Base-by-base conservation (phyloP, 1,140 invertebrate genomes). In the Ridgeia piscesae region DNA sequence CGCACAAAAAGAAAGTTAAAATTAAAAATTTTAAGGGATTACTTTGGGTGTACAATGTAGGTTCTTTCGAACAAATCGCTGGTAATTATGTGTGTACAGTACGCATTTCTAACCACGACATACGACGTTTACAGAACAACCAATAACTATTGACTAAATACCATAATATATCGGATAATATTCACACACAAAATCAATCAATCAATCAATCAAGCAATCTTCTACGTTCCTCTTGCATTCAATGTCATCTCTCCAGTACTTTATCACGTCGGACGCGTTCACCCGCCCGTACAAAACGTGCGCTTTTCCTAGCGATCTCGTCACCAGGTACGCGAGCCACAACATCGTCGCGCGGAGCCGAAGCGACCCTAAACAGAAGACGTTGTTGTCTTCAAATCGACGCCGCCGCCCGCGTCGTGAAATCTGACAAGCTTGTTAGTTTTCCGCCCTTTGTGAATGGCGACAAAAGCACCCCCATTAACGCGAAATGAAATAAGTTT, bases 401-500 rank as follows among this genome's bases (percentile, higher is more conserved):
- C 58, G 58, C 58, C 14, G 58, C 27, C 58, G 58, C 58, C 58
- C 14, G 58, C 58, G 58, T 77, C 58, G 58, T 77, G 58, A 77
- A 77, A 77, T 77, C 58, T 77, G 58, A 77, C 58, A 77, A 77
- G 58, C 58, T 77, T 77, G 58, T 77, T 21, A 77, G 58, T 77
- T 77, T 77, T 77, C 58, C 58, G 58, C 58, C 58, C 58, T 77
- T 77, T 77, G 58, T 77, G 17, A 77, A 77, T 17, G 58, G 58
- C 58, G 58, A 77, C 58, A 77, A 77, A 77, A 77, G 58, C 58
- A 31, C 58, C 58, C 58, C 58, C 58, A 77, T 77, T 77, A 77
- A 77, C 58, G 58, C 58, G 58, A 77, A 77, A 77, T 77, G 58
- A 77, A 77, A 77, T 77, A 77, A 77, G 58, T 77, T 77, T 77